Conservation (phyloP, 2,888 invertebrate species). For the Furcula furcula region DNA sequence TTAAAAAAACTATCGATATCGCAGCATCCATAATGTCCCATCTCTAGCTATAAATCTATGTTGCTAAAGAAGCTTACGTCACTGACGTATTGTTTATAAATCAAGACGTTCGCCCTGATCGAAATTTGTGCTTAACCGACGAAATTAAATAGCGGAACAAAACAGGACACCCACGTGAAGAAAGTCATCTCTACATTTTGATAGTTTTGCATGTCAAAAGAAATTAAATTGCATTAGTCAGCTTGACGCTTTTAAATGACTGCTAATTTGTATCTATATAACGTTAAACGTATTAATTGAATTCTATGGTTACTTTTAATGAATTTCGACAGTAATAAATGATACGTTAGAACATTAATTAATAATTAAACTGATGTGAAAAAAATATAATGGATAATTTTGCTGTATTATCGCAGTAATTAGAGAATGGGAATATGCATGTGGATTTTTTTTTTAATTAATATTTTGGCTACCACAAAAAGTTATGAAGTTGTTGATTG, state of each 20-base stretch:
- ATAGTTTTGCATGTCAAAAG: conserved; percentile 1
- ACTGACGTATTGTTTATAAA: conserved; percentile 81
- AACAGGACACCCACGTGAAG: background rate
- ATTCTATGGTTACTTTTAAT: background rate
- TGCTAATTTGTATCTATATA: conserved; percentile 6
- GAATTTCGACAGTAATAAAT: conserved; percentile 3
- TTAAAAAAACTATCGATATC: conserved; percentile 26
- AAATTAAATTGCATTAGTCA: conserved; percentile 5
- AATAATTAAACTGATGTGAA: too few relatives aligned
- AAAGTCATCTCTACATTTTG: conserved; percentile 2
- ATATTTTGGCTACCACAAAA: too few relatives aligned
- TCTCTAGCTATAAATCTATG: conserved; percentile 76
- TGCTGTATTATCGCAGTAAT: too few relatives aligned
- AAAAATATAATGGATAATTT: too few relatives aligned
- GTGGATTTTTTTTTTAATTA: too few relatives aligned
- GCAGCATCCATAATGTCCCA: conserved; percentile 39
- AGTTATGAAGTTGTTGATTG: too few relatives aligned
- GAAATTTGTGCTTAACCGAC: conserved; percentile 34
- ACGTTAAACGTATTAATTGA: background rate
- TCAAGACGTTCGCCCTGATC: conserved; percentile 55
- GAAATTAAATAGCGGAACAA: conserved; percentile 10
- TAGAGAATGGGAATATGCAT: too few relatives aligned
- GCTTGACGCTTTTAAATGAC: conserved; percentile 6
- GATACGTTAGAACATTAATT: too few relatives aligned
- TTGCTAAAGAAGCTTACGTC: conserved; percentile 81